Percentiles rank a stretch among this genome's conserved stretches.
Conservation (phyloP, 2,888 invertebrate genomes). For the Drosophila nigricruria region DNA sequence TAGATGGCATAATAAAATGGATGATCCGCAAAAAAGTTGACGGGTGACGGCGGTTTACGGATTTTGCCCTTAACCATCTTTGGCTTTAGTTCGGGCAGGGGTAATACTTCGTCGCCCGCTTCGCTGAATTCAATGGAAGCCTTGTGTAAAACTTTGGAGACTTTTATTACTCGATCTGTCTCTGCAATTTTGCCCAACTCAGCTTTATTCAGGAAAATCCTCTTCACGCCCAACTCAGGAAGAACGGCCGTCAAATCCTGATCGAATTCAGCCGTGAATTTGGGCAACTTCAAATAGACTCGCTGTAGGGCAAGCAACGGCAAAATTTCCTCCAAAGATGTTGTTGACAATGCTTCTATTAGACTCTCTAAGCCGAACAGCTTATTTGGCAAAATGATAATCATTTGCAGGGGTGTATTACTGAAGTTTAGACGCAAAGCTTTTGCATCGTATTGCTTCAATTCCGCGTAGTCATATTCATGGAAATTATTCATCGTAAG, state of each 20-base stretch:
- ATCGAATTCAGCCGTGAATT: constrained; percentile 87
- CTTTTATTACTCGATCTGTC: constrained; percentile 81
- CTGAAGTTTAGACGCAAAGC: background rate
- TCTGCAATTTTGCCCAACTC: constrained; percentile 88
- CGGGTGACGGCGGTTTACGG: background rate
- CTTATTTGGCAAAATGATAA: constrained; percentile 12
- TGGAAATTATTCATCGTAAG: constrained; percentile 11
- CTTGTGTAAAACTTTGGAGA: constrained; percentile 87
- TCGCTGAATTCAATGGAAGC: constrained; percentile 77
- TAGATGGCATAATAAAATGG: constrained; percentile 49
- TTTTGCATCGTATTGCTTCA: constrained; percentile 7
- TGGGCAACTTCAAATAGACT: constrained; percentile 88
- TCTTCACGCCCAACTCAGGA: constrained; percentile 88
- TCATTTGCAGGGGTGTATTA: constrained; percentile 9
- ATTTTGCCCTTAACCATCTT: background rate
- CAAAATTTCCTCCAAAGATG: constrained; percentile 87
- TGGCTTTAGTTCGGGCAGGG: constrained; percentile 87
- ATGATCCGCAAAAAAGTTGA: constrained; percentile 43
- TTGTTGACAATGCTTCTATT: constrained; percentile 87
- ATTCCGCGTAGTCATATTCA: constrained; percentile 12
- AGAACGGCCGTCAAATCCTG: constrained; percentile 40
- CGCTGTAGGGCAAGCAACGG: constrained; percentile 85
- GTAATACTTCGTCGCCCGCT: constrained; percentile 93
- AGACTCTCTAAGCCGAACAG: constrained; percentile 87
- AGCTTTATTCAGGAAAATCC: constrained; percentile 87